Evolutionary conservation across 1,140 invertebrate genomes (phyloP).

Genomic region (Geopemphigus sp.): DNA sequence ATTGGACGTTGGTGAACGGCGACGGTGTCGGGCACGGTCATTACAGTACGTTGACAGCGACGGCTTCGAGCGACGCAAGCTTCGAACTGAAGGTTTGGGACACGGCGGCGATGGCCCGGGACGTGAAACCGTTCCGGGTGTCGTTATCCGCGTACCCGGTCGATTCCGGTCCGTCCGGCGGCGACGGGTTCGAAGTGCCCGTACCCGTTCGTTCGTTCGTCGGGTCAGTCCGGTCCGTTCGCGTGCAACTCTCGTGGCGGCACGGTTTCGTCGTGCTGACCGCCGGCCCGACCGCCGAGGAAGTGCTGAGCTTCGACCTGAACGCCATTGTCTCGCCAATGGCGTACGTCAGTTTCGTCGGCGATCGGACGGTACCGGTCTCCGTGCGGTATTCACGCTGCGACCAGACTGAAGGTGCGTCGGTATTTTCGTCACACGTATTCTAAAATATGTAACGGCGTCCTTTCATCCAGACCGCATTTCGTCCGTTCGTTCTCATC

Average conservation of each 20-base stretch:
- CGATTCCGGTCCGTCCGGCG: neutral
- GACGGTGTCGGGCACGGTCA: conserved; percentile 7
- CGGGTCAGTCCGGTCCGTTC: neutral
- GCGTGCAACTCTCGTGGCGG: conserved; percentile 9
- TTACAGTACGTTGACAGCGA: neutral
- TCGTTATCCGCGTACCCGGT: neutral
- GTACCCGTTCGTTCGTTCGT: neutral
- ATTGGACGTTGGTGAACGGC: neutral
- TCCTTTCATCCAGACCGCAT: too few species aligned
- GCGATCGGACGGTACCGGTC: neutral
- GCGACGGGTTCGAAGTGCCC: neutral
- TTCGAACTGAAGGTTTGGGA: conserved; percentile 19
- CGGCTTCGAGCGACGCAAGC: neutral
- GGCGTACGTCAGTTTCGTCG: neutral
- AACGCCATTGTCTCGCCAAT: neutral
- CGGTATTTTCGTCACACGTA: neutral
- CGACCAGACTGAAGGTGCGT: neutral
- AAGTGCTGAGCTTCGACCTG: neutral
- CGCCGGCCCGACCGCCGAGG: neutral
- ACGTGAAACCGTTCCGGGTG: neutral
- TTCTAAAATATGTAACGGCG: too few species aligned
- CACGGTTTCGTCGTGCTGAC: conserved; percentile 24
- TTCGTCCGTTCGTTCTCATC: too few species aligned
- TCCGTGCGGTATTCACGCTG: neutral
- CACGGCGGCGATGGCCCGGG: neutral